These are phyloP conservation scores for Patella pellucida DNA, from an alignment of 2,888 invertebrate species.

Conservation along the genomic window DNA sequence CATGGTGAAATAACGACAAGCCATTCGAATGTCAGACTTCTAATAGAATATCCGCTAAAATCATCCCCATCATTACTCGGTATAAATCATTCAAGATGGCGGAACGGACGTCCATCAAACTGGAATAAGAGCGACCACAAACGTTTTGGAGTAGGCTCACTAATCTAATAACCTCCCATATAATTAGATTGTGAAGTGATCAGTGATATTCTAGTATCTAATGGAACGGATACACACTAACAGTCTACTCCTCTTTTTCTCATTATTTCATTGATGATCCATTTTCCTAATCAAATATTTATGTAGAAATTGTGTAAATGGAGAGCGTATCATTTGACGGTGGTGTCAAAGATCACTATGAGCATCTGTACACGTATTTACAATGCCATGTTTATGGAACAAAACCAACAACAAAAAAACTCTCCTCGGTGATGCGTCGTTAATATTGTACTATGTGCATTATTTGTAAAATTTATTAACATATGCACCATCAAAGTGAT, in stretches of 20 bases:
- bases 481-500: too few relatives aligned
- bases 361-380: constrained; percentile 11
- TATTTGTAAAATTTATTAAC: too few relatives aligned
- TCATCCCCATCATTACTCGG: neutral
- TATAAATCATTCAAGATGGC: constrained; percentile 10
- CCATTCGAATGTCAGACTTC: neutral
- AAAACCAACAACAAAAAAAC: neutral
- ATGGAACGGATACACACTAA: constrained; percentile 29
- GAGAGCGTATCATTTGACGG: neutral
- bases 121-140: neutral
- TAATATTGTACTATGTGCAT: too few relatives aligned
- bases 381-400: neutral
- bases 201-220: constrained; percentile 36
- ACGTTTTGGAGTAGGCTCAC: neutral
- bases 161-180: constrained; percentile 40
- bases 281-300: constrained; percentile 56
- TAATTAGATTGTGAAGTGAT: constrained; percentile 48
- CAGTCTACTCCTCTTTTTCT: constrained; percentile 31
- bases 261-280: constrained; percentile 33
- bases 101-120: neutral
- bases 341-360: constrained; percentile 3
- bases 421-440: too few relatives aligned
- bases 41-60: constrained; percentile 8
- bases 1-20: neutral
- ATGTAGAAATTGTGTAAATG: constrained; percentile 31